These are phyloP conservation scores for Sebastes taczanowskii DNA, from an alignment of 2,797 vertebrate species.

Conservation along the genomic window DNA sequence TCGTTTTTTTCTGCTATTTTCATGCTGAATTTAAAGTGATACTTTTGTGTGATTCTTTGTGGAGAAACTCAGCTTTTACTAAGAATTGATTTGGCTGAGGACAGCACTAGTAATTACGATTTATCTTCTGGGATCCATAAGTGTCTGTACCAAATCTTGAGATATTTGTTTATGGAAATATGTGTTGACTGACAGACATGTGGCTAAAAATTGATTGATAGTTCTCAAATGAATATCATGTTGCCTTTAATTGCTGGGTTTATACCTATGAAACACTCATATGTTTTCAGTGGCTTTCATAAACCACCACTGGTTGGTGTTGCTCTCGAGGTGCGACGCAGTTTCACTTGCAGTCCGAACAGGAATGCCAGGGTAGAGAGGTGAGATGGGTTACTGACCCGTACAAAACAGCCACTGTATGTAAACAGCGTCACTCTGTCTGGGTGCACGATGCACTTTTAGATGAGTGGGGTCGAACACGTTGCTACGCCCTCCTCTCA, in stretches of 20 bases:
- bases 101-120: not conserved
- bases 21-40: not conserved
- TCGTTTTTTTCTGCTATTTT: too few species aligned
- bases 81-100: too few species aligned
- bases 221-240: not conserved
- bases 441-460: slow-evolving; percentile 31
- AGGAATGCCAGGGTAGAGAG: slow-evolving; percentile 27
- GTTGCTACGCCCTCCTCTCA: slow-evolving; percentile 26
- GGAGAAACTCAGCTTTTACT: too few species aligned
- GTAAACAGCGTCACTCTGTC: slow-evolving; percentile 59
- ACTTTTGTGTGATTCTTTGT: too few species aligned
- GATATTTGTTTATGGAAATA: not conserved
- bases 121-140: not conserved
- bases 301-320: not conserved
- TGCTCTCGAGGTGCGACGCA: not conserved
- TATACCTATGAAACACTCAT: not conserved
- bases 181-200: not conserved
- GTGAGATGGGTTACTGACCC: slow-evolving; percentile 37
- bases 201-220: not conserved
- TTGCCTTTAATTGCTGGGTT: not conserved
- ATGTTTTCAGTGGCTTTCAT: not conserved
- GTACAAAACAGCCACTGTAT: slow-evolving; percentile 52
- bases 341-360: slow-evolving; percentile 14
- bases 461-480: slow-evolving; percentile 30
- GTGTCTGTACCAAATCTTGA: not conserved